A percentile compares a stretch with the other conserved stretches of the same genome.
Evolutionary conservation across 2,797 vertebrate genomes (phyloP).

Genomic region (Catharus ustulatus): DNA sequence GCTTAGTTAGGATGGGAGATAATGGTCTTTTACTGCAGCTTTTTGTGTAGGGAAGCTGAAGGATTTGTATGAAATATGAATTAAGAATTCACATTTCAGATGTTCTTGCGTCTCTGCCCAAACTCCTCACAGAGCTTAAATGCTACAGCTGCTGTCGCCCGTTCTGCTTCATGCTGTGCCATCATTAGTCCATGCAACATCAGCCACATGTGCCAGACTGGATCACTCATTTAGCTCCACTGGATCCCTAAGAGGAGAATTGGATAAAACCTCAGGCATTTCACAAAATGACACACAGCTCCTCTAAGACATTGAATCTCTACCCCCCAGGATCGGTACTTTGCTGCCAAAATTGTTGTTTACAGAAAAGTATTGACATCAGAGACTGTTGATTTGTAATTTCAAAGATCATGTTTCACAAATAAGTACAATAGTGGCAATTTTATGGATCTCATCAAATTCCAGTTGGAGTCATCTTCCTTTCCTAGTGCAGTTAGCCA

Average conservation of each 20-base stretch:
- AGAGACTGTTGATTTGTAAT: neutral
- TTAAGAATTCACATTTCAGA: neutral
- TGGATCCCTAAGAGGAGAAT: neutral
- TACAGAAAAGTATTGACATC: neutral
- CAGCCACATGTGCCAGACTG: neutral
- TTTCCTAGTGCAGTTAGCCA: neutral
- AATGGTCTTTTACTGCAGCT: neutral
- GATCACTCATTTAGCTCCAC: neutral
- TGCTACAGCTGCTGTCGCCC: neutral
- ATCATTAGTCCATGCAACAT: neutral
- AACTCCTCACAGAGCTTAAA: neutral
- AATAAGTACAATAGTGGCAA: neutral
- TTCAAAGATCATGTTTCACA: neutral
- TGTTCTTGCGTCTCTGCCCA: neutral
- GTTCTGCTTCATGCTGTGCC: neutral
- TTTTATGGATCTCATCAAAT: slow-evolving; percentile 9
- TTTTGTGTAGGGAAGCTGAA: neutral
- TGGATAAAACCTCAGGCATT: neutral
- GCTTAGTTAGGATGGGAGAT: neutral
- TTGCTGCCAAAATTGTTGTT: neutral
- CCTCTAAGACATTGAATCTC: neutral
- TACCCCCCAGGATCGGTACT: neutral
- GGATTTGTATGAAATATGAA: neutral
- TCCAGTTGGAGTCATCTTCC: neutral
- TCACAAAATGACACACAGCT: neutral